Percentiles rank a stretch among this genome's conserved stretches.
Conservation (phyloP, 2,888 invertebrate genomes). For the Caenorhabditis sinica region DNA sequence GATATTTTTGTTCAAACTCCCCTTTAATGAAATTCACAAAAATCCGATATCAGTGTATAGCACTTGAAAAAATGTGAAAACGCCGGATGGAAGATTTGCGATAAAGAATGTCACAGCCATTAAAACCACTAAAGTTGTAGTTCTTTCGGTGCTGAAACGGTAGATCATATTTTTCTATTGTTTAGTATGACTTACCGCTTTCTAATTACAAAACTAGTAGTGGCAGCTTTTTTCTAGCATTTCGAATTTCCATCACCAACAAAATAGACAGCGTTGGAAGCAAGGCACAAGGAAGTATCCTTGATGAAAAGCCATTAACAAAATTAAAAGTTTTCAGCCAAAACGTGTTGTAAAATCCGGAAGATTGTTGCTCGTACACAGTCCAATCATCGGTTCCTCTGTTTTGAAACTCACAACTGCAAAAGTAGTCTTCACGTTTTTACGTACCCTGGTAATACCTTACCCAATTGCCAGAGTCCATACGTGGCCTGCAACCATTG, state of each 20-base stretch:
- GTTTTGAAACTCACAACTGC: background rate
- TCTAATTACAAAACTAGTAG: background rate
- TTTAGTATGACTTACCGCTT: background rate
- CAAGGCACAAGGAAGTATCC: constrained; percentile 3
- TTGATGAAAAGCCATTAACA: background rate
- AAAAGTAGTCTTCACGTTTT: background rate
- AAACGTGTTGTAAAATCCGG: background rate
- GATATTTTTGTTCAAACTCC: background rate
- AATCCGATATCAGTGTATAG: constrained; percentile 18
- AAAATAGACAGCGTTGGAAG: background rate
- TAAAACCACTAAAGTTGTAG: background rate
- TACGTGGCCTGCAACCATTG: background rate
- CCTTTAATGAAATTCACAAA: background rate
- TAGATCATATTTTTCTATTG: too few species aligned
- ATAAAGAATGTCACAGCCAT: constrained; percentile 12
- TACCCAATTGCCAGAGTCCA: background rate
- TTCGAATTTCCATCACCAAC: constrained; percentile 10
- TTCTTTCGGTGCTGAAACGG: constrained; percentile 25
- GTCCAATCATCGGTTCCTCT: background rate
- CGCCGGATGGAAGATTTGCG: constrained; percentile 17
- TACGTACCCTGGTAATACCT: background rate
- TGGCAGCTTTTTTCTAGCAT: background rate
- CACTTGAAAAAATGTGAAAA: constrained; percentile 7
- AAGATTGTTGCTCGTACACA: background rate
- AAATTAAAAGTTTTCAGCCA: background rate